Percentiles rank a stretch among this genome's conserved stretches.
Evolutionary conservation across 2,113 vertebrate genomes (phyloP).

Genomic region (Mirza zaza): DNA sequence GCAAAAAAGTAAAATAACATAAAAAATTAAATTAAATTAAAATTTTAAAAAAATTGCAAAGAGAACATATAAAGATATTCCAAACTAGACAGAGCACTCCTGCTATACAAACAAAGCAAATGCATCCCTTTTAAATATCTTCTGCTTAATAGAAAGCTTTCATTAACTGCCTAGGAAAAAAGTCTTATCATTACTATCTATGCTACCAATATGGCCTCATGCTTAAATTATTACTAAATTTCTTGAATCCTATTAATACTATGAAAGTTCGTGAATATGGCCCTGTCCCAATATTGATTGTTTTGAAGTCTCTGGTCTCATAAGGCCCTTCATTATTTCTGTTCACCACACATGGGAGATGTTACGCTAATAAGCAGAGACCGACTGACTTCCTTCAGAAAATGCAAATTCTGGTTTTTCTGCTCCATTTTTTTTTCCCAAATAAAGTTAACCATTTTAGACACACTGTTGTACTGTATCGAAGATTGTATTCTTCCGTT

Average conservation of each 20-base stretch:
- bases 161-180: too few relatives aligned
- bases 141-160: not conserved
- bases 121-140: not conserved
- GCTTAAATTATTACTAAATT: not conserved
- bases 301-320: not conserved
- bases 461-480: not conserved
- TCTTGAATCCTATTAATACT: not conserved
- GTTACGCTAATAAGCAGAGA: not conserved
- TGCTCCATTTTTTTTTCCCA: not conserved
- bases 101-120: not conserved
- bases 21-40: not conserved
- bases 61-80: not conserved
- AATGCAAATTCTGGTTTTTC: not conserved
- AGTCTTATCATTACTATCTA: rapidly evolving
- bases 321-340: not conserved
- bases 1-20: not conserved
- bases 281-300: not conserved
- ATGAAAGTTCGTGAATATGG: not conserved
- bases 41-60: not conserved
- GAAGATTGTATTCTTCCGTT: slow-evolving; percentile 52
- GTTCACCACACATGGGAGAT: not conserved
- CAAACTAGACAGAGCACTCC: not conserved
- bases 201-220: not conserved
- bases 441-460: not conserved
- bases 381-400: not conserved